Evolutionary conservation across 1,140 invertebrate species (phyloP).

Genomic region (Penaeus indicus): DNA sequence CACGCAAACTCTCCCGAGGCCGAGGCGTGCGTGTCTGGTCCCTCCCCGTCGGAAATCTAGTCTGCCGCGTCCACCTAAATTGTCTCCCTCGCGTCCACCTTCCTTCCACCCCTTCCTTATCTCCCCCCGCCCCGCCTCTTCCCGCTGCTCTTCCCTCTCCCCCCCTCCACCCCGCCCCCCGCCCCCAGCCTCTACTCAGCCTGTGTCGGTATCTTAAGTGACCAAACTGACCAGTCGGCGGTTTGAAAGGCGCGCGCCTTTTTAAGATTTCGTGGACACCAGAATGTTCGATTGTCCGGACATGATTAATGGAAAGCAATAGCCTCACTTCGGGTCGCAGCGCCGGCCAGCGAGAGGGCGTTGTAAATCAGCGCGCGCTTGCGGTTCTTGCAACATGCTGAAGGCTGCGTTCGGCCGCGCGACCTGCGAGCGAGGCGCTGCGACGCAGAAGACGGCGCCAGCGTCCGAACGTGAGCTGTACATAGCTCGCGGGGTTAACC

Average conservation of each 20-base stretch:
- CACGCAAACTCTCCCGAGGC: no score
- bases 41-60: no score
- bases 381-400: not conserved
- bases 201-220: constrained; percentile 40
- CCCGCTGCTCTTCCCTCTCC: not conserved
- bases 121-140: not conserved
- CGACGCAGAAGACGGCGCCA: not conserved
- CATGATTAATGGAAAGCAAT: not conserved
- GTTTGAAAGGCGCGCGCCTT: constrained; percentile 40
- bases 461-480: constrained; percentile 5
- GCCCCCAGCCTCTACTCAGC: not conserved
- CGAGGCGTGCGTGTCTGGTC: no score
- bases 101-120: not conserved
- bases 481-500: constrained; percentile 25
- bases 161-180: not conserved
- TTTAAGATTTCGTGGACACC: constrained; percentile 28
- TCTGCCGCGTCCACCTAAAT: no score
- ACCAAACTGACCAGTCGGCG: constrained; percentile 36
- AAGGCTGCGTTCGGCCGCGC: not conserved
- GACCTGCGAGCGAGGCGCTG: not conserved
- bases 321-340: not conserved
- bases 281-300: constrained; percentile 2
- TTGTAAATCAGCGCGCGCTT: not conserved
- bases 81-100: not conserved
- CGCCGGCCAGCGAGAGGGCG: not conserved